Base-by-base conservation (phyloP, 2,113 vertebrate genomes). In the Cottus gobio region DNA sequence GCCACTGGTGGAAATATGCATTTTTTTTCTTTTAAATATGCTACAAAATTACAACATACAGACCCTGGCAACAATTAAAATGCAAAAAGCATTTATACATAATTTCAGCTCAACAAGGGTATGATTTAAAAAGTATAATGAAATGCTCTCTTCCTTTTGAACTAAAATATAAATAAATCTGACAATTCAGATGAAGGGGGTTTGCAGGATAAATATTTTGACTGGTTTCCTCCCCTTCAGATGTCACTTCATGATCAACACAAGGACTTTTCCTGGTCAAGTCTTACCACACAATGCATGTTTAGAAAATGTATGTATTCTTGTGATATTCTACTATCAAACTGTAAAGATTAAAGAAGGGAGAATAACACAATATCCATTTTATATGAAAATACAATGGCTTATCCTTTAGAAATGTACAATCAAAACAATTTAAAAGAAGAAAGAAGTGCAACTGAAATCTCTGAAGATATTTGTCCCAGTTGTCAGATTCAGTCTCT, bases 401-500 rank as follows among this genome's bases (percentile, higher is more conserved):
- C 20, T 60, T 11, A 62, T 69, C 2, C 42, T 37, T 71, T 65
- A 28, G 13, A 52, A 28, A 18, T 7, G 54, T 22, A 1, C 18
- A 31, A 16, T 34, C 15, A 16, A 15, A 54, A 26, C 16, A 10
- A n/a, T 31, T 68, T 68, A 20, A 34, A 66, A 58, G 75, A 15
- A 37, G 44, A 52, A 36, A 46, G 13, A 36, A 26, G 18, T 44
- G 50, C 52, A 52, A 56, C 18, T 60, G 26, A 61, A 57, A 52
- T 36, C 62, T 76, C 56, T 64, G 42, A 36, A 74, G 71, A 20
- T 48, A 54, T 77, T 77, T 66, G 39, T 62, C 62, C 60, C 66
- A 72, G 71, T 63, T 80, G 70, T 79, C 73, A 73, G 57, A 72
- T n/a, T 46, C 4, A 18, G 54, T 36, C 11, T 74, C n/a, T 6